Base-by-base conservation (phyloP, 92 coral and sea anemone genomes). In the Zoanthus sansibaricus region DNA sequence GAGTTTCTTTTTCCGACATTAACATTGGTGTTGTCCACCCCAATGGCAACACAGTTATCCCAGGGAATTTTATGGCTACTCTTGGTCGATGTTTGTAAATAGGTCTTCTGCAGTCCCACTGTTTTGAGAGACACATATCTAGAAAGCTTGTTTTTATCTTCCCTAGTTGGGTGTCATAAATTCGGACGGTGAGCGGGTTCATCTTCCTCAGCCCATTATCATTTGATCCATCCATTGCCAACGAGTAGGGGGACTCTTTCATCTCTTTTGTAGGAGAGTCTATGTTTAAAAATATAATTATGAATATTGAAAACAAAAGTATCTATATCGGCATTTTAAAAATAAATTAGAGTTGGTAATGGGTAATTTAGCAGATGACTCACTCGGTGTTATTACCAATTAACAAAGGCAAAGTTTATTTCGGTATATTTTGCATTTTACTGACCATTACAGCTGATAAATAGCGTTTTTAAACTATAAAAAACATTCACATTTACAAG, bases 41-140 rank as follows among this genome's bases (percentile, higher is more conserved):
- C 85, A 88, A 92, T 21, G 5, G 82, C 89, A 25, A 92, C 91
- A 69, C 95, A 90, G 87, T 92, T 92, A 14, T 90, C 87, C 93
- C 95, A 92, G 13, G 88, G 91, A 61, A 90, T 92, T 18, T 79
- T 13, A 54, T 78, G 88, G 9, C 33, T n/a, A 15, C 59, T 87
- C 84, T 0, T 72, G 32, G 37, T 91, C 87, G 49, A 89, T 89
- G n/a, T 15, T 5, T 58, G 66, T 58, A 1, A 58, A 13, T 6
- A 58, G 66, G 2, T 58, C 17, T 77, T 88, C 84, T 31, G 94
- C 91, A 59, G 77, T 89, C 20, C 94, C 74, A 30, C 91, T 85
- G 30, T 75, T 68, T 68, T 0, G 95, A 82, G 64, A 87, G 71
- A 47, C 48, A 9, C 89, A 86, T 85, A 51, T 75, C 84, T 5